Percentiles rank a stretch among this genome's conserved stretches.
phyloP scores from a whole-genome alignment of 2,888 invertebrate species.

The Protophormia terraenovae region DNA sequence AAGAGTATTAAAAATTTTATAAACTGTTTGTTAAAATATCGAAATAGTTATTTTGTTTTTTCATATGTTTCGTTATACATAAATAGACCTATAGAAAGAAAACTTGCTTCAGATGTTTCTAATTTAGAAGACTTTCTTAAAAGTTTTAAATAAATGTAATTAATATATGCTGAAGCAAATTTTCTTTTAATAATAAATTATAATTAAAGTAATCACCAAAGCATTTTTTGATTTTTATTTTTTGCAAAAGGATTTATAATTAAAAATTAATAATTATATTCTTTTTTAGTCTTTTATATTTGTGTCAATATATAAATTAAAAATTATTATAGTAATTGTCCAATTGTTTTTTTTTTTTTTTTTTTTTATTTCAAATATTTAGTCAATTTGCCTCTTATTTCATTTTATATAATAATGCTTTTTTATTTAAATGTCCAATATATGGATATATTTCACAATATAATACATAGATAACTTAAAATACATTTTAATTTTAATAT shows the following conservation, averaged over 20 bases:
- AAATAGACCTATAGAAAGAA: neutral
- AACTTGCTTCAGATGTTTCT: neutral
- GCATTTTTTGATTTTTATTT: too few species aligned
- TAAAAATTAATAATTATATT: too few species aligned
- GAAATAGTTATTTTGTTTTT: neutral
- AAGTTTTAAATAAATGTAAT: neutral
- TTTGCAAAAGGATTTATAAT: too few species aligned
- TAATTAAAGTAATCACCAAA: too few species aligned
- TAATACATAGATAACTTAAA: too few species aligned
- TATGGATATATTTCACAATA: slow-evolving; percentile 29
- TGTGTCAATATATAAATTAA: too few species aligned
- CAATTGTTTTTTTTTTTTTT: neutral
- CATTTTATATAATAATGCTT: neutral
- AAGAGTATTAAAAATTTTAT: neutral
- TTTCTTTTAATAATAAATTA: neutral
- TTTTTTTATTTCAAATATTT: neutral
- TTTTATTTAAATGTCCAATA: neutral
- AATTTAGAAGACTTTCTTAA: neutral
- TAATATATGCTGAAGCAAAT: neutral
- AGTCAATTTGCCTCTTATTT: slow-evolving; percentile 24
- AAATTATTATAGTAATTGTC: too few species aligned
- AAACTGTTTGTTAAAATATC: neutral
- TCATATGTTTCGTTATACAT: slow-evolving; percentile 3
- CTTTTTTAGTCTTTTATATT: too few species aligned
- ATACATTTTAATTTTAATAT: too few species aligned